These are phyloP conservation scores for Gonioctena quinquepunctata DNA, from an alignment of 1,140 invertebrate species.

Conservation along the genomic window DNA sequence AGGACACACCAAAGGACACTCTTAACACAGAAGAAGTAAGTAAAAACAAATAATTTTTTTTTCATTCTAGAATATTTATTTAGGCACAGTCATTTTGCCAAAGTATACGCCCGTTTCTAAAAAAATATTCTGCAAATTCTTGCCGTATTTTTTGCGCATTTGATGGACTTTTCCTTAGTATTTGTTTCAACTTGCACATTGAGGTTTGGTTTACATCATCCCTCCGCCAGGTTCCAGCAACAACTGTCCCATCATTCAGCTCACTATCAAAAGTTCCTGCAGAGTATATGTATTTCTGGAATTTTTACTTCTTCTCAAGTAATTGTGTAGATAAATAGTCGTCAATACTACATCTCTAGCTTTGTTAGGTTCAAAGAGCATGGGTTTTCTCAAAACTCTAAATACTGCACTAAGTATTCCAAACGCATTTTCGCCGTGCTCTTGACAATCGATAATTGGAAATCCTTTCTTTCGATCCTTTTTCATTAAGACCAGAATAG, in stretches of 20 bases:
- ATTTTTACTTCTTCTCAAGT: slow-evolving; percentile 19
- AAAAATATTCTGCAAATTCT: too few species aligned
- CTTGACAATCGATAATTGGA: slow-evolving; percentile 53
- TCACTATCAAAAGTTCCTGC: background rate
- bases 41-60: too few species aligned
- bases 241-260: background rate
- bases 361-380: slow-evolving; percentile 43
- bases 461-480: slow-evolving; percentile 40
- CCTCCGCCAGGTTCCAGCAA: background rate
- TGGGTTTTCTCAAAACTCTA: slow-evolving; percentile 53
- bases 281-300: background rate
- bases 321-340: slow-evolving; percentile 48
- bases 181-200: too few species aligned
- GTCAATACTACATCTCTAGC: slow-evolving; percentile 38
- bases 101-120: too few species aligned
- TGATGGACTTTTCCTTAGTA: too few species aligned
- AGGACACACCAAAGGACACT: too few species aligned
- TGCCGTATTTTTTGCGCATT: too few species aligned
- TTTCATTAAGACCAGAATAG: slow-evolving; percentile 45
- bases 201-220: background rate
- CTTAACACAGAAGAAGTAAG: too few species aligned
- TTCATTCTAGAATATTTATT: too few species aligned
- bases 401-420: slow-evolving; percentile 52
- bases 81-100: too few species aligned
- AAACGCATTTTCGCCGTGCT: slow-evolving; percentile 58